Conservation (phyloP, 2,888 invertebrate genomes). For the Lysandra bellargus region DNA sequence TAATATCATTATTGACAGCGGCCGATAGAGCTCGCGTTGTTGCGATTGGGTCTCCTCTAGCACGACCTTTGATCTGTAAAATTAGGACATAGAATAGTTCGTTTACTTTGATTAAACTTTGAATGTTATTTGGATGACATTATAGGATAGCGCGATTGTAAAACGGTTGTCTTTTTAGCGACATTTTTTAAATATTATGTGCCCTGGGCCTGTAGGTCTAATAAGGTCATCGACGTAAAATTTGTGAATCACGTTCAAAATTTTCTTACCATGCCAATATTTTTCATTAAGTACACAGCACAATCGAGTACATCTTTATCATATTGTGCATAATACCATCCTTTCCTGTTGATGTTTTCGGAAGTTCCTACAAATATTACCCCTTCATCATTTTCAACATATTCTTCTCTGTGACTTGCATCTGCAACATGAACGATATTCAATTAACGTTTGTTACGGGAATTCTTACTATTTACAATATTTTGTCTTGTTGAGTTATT, state of each 20-base stretch:
- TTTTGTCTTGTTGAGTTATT: no score
- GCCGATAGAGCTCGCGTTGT: conserved; percentile 6
- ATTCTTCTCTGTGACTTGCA: conserved; percentile 4
- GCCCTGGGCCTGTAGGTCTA: no score
- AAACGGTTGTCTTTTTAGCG: no score
- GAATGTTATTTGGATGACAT: no score
- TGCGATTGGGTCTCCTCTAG: not conserved
- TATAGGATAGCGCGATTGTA: no score
- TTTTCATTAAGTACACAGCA: conserved; percentile 86
- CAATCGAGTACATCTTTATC: conserved; percentile 90
- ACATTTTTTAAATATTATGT: no score
- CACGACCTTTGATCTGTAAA: conserved; percentile 9
- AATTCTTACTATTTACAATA: conserved; percentile 23
- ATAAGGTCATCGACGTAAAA: no score
- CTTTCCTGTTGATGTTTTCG: conserved; percentile 83
- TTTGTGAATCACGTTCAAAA: not conserved
- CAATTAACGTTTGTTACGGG: conserved; percentile 50
- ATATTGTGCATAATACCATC: conserved; percentile 96
- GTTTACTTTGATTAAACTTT: not conserved
- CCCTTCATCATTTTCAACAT: not conserved
- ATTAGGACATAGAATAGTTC: not conserved
- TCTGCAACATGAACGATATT: not conserved
- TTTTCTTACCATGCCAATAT: conserved; percentile 81
- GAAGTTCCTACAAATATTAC: not conserved
- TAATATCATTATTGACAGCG: conserved; percentile 2